These are phyloP conservation scores for Sinocyclocheilus maitianheensis DNA, from an alignment of 2,113 vertebrate genomes.

Conservation along the genomic window DNA sequence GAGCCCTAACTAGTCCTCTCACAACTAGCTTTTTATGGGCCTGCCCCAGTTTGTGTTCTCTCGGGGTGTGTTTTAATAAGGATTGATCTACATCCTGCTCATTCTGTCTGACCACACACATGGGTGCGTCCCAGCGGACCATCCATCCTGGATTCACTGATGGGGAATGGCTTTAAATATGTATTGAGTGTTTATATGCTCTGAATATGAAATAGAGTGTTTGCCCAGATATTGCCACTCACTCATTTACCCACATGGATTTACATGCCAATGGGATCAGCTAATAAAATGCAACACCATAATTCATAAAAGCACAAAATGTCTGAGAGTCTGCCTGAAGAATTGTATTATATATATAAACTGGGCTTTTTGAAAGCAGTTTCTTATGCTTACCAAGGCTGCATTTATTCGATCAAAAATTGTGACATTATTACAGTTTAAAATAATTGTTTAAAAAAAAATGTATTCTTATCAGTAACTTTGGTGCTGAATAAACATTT, in stretches of 20 bases:
- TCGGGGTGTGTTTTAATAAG: constrained; percentile 53
- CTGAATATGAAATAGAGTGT: constrained; percentile 1
- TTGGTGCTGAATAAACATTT: neutral
- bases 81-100: constrained; percentile 53
- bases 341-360: neutral
- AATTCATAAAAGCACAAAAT: neutral
- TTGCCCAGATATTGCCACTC: neutral
- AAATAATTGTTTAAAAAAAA: neutral
- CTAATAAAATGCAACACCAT: neutral
- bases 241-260: neutral
- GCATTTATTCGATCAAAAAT: neutral
- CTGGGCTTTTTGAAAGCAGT: neutral
- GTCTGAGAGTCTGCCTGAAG: neutral
- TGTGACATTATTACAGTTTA: neutral
- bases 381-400: neutral
- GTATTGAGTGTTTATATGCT: constrained; percentile 7
- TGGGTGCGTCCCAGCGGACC: neutral
- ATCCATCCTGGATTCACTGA: constrained; percentile 26
- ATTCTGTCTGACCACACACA: constrained; percentile 45
- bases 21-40: constrained; percentile 40
- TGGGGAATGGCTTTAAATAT: constrained; percentile 27
- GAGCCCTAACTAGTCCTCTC: neutral
- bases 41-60: constrained; percentile 53
- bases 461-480: too few species aligned
- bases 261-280: neutral